phyloP scores from a whole-genome alignment of 2,888 invertebrate species.

The Apocheima hispidaria region DNA sequence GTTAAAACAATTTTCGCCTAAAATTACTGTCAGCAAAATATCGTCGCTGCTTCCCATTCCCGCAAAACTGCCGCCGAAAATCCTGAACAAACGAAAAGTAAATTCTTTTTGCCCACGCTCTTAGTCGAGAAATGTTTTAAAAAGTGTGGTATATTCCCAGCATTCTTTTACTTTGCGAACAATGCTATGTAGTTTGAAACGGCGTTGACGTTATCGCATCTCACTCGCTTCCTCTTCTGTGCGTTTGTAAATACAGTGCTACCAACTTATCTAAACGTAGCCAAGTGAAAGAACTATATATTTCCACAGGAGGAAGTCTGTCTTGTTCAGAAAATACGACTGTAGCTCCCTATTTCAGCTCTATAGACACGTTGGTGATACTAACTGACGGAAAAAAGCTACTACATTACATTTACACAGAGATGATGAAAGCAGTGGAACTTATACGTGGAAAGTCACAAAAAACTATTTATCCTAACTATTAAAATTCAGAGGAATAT shows the following conservation, averaged over 20 bases:
- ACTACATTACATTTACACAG: background rate
- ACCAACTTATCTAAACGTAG: background rate
- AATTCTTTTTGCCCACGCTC: conserved; percentile 30
- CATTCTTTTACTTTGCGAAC: conserved; percentile 51
- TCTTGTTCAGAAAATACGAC: background rate
- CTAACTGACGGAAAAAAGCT: conserved; percentile 4
- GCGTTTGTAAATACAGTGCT: conserved; percentile 49
- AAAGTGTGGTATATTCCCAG: conserved; percentile 33
- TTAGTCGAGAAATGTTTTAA: conserved; percentile 29
- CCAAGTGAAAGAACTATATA: background rate
- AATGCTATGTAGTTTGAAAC: conserved; percentile 51
- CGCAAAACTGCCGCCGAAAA: conserved; percentile 19
- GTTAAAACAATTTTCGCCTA: conserved; percentile 6
- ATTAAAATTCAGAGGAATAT: too few relatives aligned
- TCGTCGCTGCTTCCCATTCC: conserved; percentile 15
- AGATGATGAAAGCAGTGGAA: background rate
- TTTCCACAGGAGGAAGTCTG: background rate
- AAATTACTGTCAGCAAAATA: conserved; percentile 25
- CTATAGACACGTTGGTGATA: background rate
- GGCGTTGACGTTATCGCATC: conserved; percentile 57
- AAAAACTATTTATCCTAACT: too few relatives aligned
- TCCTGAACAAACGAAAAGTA: conserved; percentile 29
- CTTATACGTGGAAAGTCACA: background rate
- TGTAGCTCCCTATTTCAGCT: background rate
- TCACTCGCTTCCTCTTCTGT: conserved; percentile 52